Conservation (phyloP, 2,797 vertebrate species). For the Paedocypris micromegethes region DNA sequence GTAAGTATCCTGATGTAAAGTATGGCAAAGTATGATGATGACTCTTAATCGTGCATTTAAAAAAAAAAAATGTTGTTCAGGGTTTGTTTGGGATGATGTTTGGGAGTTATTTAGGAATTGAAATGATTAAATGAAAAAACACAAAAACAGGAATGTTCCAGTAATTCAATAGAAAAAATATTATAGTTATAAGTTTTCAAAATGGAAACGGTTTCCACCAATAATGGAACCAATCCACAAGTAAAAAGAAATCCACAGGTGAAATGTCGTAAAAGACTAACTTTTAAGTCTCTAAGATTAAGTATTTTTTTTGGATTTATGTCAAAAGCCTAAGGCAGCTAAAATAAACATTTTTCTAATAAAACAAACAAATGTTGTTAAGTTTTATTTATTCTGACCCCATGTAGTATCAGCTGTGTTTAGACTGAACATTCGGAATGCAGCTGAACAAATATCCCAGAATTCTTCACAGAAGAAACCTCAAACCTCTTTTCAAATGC, state of each 20-base stretch:
- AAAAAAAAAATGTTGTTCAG: no score
- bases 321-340: constrained; percentile 7
- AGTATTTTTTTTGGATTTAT: constrained; percentile 4
- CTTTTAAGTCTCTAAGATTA: neutral
- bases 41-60: no score
- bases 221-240: neutral
- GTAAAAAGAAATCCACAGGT: no score
- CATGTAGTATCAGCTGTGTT: constrained; percentile 26
- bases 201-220: no score
- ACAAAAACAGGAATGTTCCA: neutral
- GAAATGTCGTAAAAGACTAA: no score
- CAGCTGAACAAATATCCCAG: constrained; percentile 40
- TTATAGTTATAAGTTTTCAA: neutral
- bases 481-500: constrained; percentile 35
- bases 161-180: neutral
- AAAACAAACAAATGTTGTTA: no score
- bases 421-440: constrained; percentile 32
- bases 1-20: no score
- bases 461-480: constrained; percentile 51
- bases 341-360: constrained; percentile 27
- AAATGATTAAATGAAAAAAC: neutral
- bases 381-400: constrained; percentile 19
- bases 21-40: no score
- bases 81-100: no score
- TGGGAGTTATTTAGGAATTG: no score